phyloP scores from a whole-genome alignment of 2,113 vertebrate species.

The Miniopterus natalensis region DNA sequence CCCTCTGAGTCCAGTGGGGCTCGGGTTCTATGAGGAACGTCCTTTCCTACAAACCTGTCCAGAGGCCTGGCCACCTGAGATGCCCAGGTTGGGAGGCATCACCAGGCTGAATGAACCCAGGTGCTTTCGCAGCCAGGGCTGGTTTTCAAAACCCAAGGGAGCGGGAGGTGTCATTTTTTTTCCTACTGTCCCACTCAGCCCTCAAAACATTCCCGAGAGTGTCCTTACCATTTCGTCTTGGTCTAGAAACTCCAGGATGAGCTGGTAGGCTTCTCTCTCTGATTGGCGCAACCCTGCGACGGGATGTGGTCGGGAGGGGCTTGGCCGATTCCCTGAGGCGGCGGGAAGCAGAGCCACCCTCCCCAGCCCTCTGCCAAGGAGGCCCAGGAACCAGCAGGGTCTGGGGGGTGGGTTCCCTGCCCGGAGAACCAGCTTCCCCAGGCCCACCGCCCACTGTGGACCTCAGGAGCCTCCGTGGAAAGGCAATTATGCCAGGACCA shows the following conservation, averaged over 20 bases:
- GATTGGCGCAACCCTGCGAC: slow-evolving; percentile 67
- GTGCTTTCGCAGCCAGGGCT: background rate
- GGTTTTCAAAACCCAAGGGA: background rate
- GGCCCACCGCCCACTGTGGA: fast-evolving
- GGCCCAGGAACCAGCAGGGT: background rate
- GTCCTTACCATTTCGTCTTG: slow-evolving; percentile 59
- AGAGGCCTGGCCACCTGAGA: background rate
- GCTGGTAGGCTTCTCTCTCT: slow-evolving; percentile 65
- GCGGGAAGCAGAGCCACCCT: background rate
- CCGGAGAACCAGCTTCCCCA: background rate
- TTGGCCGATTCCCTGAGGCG: background rate
- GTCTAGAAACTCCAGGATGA: slow-evolving; percentile 51
- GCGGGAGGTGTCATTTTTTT: fast-evolving
- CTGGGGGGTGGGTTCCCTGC: background rate
- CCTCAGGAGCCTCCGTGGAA: background rate
- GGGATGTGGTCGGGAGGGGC: background rate
- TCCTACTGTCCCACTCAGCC: background rate
- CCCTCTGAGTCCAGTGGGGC: background rate
- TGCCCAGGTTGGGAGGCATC: background rate
- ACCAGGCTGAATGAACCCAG: background rate
- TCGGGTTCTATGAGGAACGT: background rate
- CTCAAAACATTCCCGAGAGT: background rate
- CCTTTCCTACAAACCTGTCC: background rate
- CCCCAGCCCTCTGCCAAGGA: too few species aligned
- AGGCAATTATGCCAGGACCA: fast-evolving